Base-by-base conservation (phyloP, 2,888 invertebrate genomes). In the Scaptomyza parva region DNA sequence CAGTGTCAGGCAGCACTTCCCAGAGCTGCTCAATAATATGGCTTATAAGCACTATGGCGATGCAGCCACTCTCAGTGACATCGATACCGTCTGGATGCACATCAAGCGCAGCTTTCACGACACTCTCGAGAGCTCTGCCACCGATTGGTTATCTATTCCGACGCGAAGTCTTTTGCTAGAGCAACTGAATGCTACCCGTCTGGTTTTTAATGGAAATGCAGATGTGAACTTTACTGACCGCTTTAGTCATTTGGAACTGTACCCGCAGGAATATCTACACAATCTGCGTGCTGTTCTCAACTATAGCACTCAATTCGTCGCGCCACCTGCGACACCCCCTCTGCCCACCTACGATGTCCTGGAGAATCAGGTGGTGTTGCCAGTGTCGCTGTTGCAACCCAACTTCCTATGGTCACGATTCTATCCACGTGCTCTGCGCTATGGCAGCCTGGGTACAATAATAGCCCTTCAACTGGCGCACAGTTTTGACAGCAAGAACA, bases 351-450 rank as follows among this genome's bases (percentile, higher is more conserved):
- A 83, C 55, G 76, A 86, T 20, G 33, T 69, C 0, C 43, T 65
- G 0, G 76, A 86, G 33, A 89, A 89, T 41, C 24, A 50, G 3
- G 88, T 91, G 18, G 64, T 72, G 17, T 72, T 91, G 18, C 88
- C 91, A 0, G 74, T 90, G 7, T 63, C 82, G 0, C 50, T 91
- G 40, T 48, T 91, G 8, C 90, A 91, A 26, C 89, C 90, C 0
- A 89, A 90, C 30, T 84, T 88, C 18, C 67, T 89, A 4, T 91
- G 90, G 86, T 90, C 91, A 20, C 67, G 74, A 3, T 69, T 76
- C 28, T 91, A 91, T 68, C 89, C 91, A 0, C 63, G 76, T n/a
- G 89, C 91, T 1, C 64, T 90, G 41, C 89, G 89, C 40, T 91
- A 80, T 17, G 88, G 79, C 47, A 87, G 86, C 9, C 62, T 91